Evolutionary conservation across 1,140 invertebrate species (phyloP).

Genomic region (Eumaeus atala): DNA sequence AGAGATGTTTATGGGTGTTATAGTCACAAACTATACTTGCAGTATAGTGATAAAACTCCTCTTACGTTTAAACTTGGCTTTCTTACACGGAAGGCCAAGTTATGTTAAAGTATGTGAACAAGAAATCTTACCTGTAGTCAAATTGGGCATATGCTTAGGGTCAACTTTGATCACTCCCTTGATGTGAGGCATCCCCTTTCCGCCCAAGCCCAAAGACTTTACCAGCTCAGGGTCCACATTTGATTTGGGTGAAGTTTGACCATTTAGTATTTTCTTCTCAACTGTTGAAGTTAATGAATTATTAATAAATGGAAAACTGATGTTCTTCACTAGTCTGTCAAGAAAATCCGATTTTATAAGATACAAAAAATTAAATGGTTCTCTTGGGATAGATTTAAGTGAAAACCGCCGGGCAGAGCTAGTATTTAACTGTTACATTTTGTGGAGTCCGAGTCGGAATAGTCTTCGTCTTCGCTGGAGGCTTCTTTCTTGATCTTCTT

Average conservation of each 20-base stretch:
- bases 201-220: slow-evolving; percentile 63
- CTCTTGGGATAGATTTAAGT: no score
- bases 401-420: not conserved
- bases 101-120: no score
- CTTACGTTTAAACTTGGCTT: no score
- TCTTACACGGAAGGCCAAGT: no score
- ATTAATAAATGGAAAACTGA: not conserved
- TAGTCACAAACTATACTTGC: not conserved
- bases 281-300: slow-evolving; percentile 24
- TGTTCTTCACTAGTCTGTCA: no score
- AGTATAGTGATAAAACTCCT: no score
- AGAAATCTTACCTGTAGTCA: slow-evolving; percentile 66
- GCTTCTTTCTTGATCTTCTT: slow-evolving; percentile 54
- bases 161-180: slow-evolving; percentile 84
- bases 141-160: slow-evolving; percentile 82
- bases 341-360: no score
- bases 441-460: slow-evolving; percentile 40
- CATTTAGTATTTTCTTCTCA: slow-evolving; percentile 58
- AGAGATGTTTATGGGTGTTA: no score
- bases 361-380: no score
- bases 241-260: slow-evolving; percentile 55
- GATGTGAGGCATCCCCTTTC: slow-evolving; percentile 77
- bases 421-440: slow-evolving; percentile 26
- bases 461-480: slow-evolving; percentile 52
- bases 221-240: slow-evolving; percentile 64